A percentile compares a stretch with the other conserved stretches of the same genome.
Conservation (phyloP, 2,797 vertebrate genomes). For the Hirundo rustica region DNA sequence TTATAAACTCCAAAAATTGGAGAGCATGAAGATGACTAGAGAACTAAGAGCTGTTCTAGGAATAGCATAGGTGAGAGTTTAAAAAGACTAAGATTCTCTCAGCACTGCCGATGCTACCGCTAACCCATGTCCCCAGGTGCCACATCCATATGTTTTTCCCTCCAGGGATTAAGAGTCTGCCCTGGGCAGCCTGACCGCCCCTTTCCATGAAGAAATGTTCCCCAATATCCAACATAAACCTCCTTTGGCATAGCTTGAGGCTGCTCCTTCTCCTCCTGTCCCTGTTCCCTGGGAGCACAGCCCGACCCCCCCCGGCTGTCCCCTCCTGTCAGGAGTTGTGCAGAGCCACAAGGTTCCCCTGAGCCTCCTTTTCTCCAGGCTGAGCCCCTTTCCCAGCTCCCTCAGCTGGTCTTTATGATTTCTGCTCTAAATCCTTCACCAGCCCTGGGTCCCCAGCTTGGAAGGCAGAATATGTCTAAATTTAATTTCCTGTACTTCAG, state of each 20-base stretch:
- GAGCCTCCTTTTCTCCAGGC: background rate
- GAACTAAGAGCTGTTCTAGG: background rate
- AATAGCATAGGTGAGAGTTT: background rate
- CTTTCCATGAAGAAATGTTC: background rate
- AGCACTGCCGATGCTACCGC: background rate
- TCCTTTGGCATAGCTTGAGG: background rate
- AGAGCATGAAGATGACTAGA: background rate
- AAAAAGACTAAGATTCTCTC: background rate
- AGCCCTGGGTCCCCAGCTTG: background rate
- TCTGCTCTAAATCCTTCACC: background rate
- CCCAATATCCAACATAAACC: background rate
- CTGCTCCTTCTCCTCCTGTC: fast-evolving
- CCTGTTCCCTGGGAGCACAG: background rate
- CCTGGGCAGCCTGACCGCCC: background rate
- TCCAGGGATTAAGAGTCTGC: background rate
- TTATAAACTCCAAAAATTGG: background rate
- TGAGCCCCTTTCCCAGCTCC: background rate
- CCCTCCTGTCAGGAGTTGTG: background rate
- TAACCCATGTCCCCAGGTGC: background rate
- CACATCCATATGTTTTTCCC: background rate
- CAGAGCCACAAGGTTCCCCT: background rate
- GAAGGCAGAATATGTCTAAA: background rate
- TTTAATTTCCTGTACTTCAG: background rate
- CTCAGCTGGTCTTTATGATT: background rate
- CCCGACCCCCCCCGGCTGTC: fast-evolving